Evolutionary conservation across 2,888 invertebrate species (phyloP), one percentile per base, ranked within the genome.

Genomic region (Platycnemis pennipes): DNA sequence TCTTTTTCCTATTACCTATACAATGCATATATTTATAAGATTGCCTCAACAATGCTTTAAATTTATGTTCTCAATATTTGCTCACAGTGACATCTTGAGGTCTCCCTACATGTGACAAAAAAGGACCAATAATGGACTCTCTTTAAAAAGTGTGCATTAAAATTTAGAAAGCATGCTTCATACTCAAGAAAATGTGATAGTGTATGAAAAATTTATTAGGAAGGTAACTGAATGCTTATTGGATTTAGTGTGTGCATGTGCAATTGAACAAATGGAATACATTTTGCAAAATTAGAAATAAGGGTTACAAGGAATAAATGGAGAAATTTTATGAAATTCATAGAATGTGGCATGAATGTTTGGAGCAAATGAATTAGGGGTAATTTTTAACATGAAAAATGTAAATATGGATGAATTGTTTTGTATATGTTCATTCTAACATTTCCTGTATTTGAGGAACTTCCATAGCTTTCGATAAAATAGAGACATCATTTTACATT

Each of bases 101-200:
- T 91, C 63, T 91, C 91, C 91, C 44, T 91, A 89, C 88, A 53
- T 89, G 88, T 89, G 91, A 56, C 77, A 44, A 91, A 63, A 91
- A 91, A 63, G 91, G 91, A 91, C 91, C 91, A 91, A 91, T 63
- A 63, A 63, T 91, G 91, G 63, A 91, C 44, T 91, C 44, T 91
- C 91, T 91, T 91, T 44, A 63, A 89, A 26, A 91, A 91, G 63
- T 91, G 63, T 91, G 63, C 44, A 44, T 63, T 91, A 26, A 91
- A 91, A 91, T 69, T 44, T 69, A 63, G 42, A 63, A 91, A 63
- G 91, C 63, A 91, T 63, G 63, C 91, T 91, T 63, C 63, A 91
- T 91, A 91, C 91, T 91, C 91, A 91, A 91, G 44, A 63, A 89
- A 91, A 91, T 91, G 91, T 91, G 91, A 91, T 91, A 91, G 91